Evolutionary conservation across 1,140 invertebrate species (phyloP).

Genomic region (Zaprionus inermis): DNA sequence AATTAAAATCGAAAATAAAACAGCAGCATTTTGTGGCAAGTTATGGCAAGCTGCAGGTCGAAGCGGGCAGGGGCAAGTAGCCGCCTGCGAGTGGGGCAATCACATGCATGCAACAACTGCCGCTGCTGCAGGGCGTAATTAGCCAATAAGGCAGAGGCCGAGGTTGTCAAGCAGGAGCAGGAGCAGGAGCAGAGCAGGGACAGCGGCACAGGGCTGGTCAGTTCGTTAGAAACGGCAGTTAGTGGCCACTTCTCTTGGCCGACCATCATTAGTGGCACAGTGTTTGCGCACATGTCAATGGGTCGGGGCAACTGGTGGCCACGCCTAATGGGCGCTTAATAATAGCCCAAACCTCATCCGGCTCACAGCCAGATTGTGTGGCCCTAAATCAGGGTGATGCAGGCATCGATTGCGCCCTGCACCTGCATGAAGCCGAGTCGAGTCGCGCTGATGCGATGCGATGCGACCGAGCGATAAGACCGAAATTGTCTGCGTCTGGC

Average conservation of each 20-base stretch:
- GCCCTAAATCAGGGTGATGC: slow-evolving; percentile 50
- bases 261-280: slow-evolving; percentile 64
- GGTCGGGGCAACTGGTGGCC: slow-evolving; percentile 2
- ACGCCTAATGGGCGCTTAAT: slow-evolving; percentile 76
- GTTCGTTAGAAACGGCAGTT: slow-evolving; percentile 66
- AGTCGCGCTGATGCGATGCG: slow-evolving; percentile 23
- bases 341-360: slow-evolving; percentile 43
- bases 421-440: slow-evolving; percentile 50
- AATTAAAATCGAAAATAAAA: slow-evolving; percentile 81
- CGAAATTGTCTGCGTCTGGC: slow-evolving; percentile 78
- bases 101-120: slow-evolving; percentile 69
- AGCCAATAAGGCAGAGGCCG: slow-evolving; percentile 69
- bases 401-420: slow-evolving; percentile 42
- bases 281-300: slow-evolving; percentile 70
- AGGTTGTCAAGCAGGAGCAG: slow-evolving; percentile 10
- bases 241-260: slow-evolving; percentile 52
- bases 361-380: slow-evolving; percentile 3
- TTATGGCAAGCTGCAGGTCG: slow-evolving; percentile 54
- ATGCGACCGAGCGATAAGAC: slow-evolving; percentile 70
- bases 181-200: not conserved
- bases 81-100: slow-evolving; percentile 49
- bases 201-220: slow-evolving; percentile 5
- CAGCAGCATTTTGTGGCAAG: slow-evolving; percentile 62
- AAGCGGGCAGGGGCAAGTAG: slow-evolving; percentile 12
- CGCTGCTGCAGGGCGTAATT: slow-evolving; percentile 75